phyloP scores from a whole-genome alignment of 2,888 invertebrate species.

The Nebria brevicollis region DNA sequence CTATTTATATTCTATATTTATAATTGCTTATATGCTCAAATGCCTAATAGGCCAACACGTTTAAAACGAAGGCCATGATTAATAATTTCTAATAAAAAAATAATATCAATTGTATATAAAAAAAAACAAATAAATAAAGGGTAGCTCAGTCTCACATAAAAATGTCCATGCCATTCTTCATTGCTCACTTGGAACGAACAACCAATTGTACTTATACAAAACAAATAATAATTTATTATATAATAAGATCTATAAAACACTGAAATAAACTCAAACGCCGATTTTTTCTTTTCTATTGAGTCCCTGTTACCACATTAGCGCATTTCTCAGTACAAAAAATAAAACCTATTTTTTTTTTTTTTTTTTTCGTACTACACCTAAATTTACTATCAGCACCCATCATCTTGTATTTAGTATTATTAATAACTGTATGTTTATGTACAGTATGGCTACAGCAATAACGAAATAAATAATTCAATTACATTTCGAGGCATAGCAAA shows the following conservation, averaged over 20 bases:
- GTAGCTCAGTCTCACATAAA: constrained; percentile 45
- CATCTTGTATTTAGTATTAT: neutral
- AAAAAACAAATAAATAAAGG: constrained; percentile 41
- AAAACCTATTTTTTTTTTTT: neutral
- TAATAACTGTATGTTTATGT: neutral
- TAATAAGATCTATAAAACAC: constrained; percentile 38
- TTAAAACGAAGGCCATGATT: constrained; percentile 41
- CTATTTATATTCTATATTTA: constrained; percentile 39
- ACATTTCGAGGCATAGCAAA: neutral
- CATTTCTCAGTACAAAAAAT: constrained; percentile 33
- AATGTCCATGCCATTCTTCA: constrained; percentile 37
- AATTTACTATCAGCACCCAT: neutral
- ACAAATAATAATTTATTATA: constrained; percentile 4
- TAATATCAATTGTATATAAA: constrained; percentile 40
- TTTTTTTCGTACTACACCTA: neutral
- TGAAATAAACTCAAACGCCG: constrained; percentile 24
- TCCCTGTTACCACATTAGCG: constrained; percentile 32
- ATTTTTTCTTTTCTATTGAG: neutral
- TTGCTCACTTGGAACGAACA: constrained; percentile 30
- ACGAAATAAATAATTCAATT: neutral
- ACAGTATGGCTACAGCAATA: neutral
- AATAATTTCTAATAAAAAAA: constrained; percentile 24
- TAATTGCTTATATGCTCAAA: constrained; percentile 44
- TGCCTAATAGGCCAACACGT: constrained; percentile 43
- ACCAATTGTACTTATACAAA: constrained; percentile 36